phyloP scores from a whole-genome alignment of 1,140 invertebrate species.

The Ylistrum balloti region DNA sequence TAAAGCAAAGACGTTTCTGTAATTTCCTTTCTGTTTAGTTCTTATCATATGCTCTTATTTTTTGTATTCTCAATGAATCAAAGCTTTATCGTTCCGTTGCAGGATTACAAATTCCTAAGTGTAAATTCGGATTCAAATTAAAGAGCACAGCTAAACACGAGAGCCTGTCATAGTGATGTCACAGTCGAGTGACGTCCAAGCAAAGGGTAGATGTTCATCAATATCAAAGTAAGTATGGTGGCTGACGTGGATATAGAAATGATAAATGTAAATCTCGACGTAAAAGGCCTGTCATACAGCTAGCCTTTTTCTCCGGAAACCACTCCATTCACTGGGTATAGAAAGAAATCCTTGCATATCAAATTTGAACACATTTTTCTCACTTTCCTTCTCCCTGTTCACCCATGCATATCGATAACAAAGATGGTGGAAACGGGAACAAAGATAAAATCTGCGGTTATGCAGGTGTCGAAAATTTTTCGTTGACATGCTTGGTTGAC shows the following conservation, averaged over 20 bases:
- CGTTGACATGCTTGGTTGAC: conserved; percentile 7
- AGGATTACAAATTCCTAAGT: background rate
- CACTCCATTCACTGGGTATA: background rate
- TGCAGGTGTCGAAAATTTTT: conserved; percentile 26
- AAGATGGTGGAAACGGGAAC: conserved; percentile 37
- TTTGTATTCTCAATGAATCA: background rate
- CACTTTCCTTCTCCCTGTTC: conserved; percentile 22
- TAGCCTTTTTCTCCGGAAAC: conserved; percentile 1
- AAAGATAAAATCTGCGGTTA: conserved; percentile 39
- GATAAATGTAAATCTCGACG: background rate
- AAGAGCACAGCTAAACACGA: background rate
- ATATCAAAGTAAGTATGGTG: background rate
- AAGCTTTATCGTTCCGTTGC: background rate
- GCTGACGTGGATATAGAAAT: background rate
- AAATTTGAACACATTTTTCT: conserved; percentile 20
- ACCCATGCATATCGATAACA: conserved; percentile 15
- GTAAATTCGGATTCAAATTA: background rate
- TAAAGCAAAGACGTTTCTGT: too few relatives aligned
- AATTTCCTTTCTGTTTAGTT: too few relatives aligned
- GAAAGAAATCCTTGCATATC: conserved; percentile 22
- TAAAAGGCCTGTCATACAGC: background rate
- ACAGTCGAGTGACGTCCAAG: background rate
- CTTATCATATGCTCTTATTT: too few relatives aligned
- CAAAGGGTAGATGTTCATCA: background rate
- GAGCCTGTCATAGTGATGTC: background rate